Evolutionary conservation across 2,113 vertebrate genomes (phyloP), one percentile per base, ranked within the genome.

Genomic region (Potamarius usumacintae): DNA sequence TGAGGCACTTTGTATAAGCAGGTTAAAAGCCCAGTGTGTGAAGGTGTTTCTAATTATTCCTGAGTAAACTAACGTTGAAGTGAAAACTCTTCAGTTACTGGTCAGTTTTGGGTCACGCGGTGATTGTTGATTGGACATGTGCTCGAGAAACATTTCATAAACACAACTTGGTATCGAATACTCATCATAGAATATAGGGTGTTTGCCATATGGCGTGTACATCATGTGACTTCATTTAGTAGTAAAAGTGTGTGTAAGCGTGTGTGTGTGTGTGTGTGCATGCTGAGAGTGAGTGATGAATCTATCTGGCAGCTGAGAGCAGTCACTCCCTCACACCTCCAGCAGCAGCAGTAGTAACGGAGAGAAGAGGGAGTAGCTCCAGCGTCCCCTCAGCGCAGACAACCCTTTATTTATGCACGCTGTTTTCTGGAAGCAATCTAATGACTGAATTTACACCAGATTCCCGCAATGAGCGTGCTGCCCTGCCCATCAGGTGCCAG

Each of bases 361-460:
- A 20, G 78, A 80, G 57, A 52, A 63, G 53, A 77, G 53, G 74
- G 86, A 15, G 71, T 63, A 79, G 60, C 58, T 85, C 34, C 67
- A 74, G 52, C 62, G 85, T 90, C 86, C 88, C 63, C 74, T 82
- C 80, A 57, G 78, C 10, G 71, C 85, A 86, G 80, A 78, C 81
- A 85, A 78, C 63, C 58, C 86, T 92, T 92, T 93, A 91, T 93
- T 92, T 92, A 92, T 94, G 90, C 83, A 88, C 88, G 89, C 91
- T 90, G 58, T 89, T 93, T 88, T 92, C 91, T 90, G 89, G 90
- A 94, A 93, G 88, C 80, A 88, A 85, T 93, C 90, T 90, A 94
- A 94, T 91, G 91, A 92, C 89, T 92, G 87, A 92, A 92, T 93
- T 92, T 93, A 93, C 90, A 92, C 91, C 90, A 89, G 90, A 92